Evolutionary conservation across 1,140 invertebrate genomes (phyloP), one percentile per base, ranked within the genome.

Genomic region (Anadara kagoshimensis): DNA sequence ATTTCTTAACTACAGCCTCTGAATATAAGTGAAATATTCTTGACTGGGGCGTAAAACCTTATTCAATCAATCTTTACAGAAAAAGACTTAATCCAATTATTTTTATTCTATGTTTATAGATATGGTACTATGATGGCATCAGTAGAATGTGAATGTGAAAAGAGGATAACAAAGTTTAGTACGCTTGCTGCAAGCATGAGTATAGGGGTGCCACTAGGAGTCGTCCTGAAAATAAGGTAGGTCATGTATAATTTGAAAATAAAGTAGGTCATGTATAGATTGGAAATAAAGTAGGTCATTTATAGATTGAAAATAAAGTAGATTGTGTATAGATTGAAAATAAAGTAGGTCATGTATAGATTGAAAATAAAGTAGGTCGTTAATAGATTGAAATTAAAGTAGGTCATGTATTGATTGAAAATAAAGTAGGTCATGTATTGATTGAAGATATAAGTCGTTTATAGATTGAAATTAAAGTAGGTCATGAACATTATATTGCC

Each of bases 371-470:
- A n/a, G n/a, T n/a, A n/a, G n/a, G n/a, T n/a, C n/a, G n/a, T n/a
- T n/a, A n/a, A n/a, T n/a, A n/a, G n/a, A n/a, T n/a, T 98, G 10
- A 96, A 95, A 90, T 90, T 98, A 22, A 97, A 94, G 95, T 96
- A 89, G 91, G 91, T 70, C 22, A 22, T 43, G 36, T 29, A n/a
- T n/a, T n/a, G n/a, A n/a, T n/a, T 41, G 26, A 16, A 18, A 16
- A 18, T 18, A 18, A 14, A 5, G n/a, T 24, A 14, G 14, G 26
- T 56, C 7, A 56, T 24, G 26, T 0, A 14, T 3, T 24, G n/a
- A n/a, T n/a, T n/a, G n/a, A n/a, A n/a, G n/a, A n/a, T n/a, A n/a
- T n/a, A n/a, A n/a, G n/a, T n/a, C n/a, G n/a, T n/a, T n/a, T n/a
- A n/a, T n/a, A n/a, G n/a, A n/a, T n/a, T 98, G 10, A 96, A 95